Evolutionary conservation across 1,140 invertebrate genomes (phyloP), one percentile per base, ranked within the genome.

Genomic region (Bombus affinis): DNA sequence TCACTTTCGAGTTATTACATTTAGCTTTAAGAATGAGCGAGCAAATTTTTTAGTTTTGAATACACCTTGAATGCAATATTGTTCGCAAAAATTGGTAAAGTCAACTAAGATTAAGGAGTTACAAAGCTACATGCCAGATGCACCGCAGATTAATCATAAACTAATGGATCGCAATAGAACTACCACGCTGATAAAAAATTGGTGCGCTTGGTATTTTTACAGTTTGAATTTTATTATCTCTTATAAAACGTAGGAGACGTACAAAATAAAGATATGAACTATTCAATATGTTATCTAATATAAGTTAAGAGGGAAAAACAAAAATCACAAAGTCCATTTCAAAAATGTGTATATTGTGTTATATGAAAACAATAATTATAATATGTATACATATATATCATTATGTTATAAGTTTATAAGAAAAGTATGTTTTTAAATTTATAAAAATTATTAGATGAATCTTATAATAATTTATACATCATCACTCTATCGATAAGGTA

Each of bases 111-210:
- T 53, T 42, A 3, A 13, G 53, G 42, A 53, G 3, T 79, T 47
- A 12, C 18, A 32, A 84, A 74, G 25, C 6, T 57, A 83, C 59
- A 83, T 83, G 44, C 42, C 74, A 76, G 44, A 84, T 75, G n/a
- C 85, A 84, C 75, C 22, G 44, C 25, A 84, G 25, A 78, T 79
- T n/a, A 68, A 84, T 78, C 85, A 86, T 86, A 47, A 84, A 84
- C 81, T 78, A 84, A 80, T 76, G n/a, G n/a, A 70, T 53, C 9
- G 10, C 80, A 13, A 59, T 71, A 81, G 80, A 81, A 22, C 13
- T 37, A 44, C 80, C 12, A 44, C 70, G 18, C 10, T 73, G 12
- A 81, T 62, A 22, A 9, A 62, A 81, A 71, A 6, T 42, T 42
- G 10, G 18, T 72, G 65, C 13, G 42, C 32, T 62, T 28, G 57